phyloP scores from a whole-genome alignment of 2,113 vertebrate species.

The Heptranchias perlo region DNA sequence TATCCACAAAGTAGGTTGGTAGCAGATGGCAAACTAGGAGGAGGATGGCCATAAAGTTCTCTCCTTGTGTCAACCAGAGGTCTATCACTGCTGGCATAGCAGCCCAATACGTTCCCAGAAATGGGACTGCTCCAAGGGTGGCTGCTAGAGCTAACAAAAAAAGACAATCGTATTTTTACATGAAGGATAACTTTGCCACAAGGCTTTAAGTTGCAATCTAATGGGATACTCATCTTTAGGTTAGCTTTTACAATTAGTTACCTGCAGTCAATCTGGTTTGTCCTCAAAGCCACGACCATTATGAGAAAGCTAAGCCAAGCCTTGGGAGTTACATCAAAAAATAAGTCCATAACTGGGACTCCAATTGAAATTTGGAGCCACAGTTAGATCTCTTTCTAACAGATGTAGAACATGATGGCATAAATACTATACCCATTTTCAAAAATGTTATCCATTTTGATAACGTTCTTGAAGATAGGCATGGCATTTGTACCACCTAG shows the following conservation, averaged over 20 bases:
- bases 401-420: not conserved
- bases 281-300: not conserved
- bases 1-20: slow-evolving; percentile 97
- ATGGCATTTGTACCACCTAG: not conserved
- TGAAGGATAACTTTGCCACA: not conserved
- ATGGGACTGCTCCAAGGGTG: slow-evolving; percentile 90
- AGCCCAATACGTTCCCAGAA: slow-evolving; percentile 96
- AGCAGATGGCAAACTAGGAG: slow-evolving; percentile 87
- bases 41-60: slow-evolving; percentile 81
- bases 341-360: too few species aligned
- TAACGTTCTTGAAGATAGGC: not conserved
- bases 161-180: not conserved
- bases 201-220: not conserved
- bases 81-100: slow-evolving; percentile 85
- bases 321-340: not conserved
- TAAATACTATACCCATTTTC: not conserved
- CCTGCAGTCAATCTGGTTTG: not conserved
- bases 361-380: not conserved
- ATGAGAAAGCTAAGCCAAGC: not conserved
- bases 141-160: slow-evolving; percentile 71
- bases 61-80: slow-evolving; percentile 88
- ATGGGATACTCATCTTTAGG: not conserved
- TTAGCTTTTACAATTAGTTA: not conserved
- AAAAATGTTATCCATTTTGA: not conserved
- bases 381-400: not conserved